phyloP scores from a whole-genome alignment of 2,797 vertebrate genomes.

The Premnoplex brunnescens region DNA sequence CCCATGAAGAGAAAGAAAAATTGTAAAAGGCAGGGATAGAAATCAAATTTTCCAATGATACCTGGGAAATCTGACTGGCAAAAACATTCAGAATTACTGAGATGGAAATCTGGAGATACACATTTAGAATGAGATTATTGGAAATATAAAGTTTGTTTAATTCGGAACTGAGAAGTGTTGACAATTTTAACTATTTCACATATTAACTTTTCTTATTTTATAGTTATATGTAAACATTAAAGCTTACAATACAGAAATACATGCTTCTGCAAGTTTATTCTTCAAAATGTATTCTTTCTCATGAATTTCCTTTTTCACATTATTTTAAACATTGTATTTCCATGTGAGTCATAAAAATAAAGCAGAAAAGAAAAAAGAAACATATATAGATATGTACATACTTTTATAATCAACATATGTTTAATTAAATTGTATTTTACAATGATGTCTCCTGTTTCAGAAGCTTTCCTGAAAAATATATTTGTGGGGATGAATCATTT shows the following conservation, averaged over 20 bases:
- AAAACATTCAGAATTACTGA: not conserved
- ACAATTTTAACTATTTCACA: not conserved
- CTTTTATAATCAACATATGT: constrained; percentile 30
- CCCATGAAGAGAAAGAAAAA: not conserved
- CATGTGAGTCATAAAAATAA: not conserved
- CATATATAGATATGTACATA: not conserved
- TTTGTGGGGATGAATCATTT: constrained; percentile 59
- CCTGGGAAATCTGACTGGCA: not conserved
- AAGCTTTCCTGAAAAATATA: constrained; percentile 40
- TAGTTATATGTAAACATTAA: not conserved
- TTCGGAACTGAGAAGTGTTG: not conserved
- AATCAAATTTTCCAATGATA: not conserved
- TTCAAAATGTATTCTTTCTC: not conserved
- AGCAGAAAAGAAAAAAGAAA: not conserved
- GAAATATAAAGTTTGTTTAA: not conserved
- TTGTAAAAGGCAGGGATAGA: not conserved
- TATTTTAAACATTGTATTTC: not conserved
- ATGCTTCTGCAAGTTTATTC: not conserved
- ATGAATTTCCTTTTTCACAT: not conserved
- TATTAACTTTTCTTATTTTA: not conserved
- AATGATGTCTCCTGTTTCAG: constrained; percentile 18
- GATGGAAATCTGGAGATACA: not conserved
- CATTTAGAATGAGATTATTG: not conserved
- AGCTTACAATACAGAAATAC: not conserved
- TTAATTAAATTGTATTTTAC: constrained; percentile 53